A percentile compares a stretch with the other conserved stretches of the same genome.
phyloP scores from a whole-genome alignment of 2,888 invertebrate species.

The Portevinia maculata region DNA sequence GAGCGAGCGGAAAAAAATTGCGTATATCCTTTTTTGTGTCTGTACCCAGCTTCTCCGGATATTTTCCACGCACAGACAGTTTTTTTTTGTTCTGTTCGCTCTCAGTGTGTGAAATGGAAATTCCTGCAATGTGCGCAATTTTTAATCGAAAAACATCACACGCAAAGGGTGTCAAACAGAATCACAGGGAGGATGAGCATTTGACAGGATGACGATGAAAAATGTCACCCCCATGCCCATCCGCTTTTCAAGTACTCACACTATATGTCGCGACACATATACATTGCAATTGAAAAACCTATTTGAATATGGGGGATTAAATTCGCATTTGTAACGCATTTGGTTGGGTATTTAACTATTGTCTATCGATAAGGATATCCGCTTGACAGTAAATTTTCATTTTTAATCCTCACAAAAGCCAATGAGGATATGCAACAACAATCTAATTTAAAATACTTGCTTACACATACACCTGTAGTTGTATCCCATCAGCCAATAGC shows the following conservation, averaged over 20 bases:
- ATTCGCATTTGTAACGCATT: conserved; percentile 72
- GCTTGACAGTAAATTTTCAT: conserved; percentile 53
- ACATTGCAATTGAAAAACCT: conserved; percentile 47
- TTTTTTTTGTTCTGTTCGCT: not conserved
- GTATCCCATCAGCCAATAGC: not conserved
- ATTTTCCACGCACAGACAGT: conserved; percentile 6
- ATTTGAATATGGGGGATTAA: conserved; percentile 58
- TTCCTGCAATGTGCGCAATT: conserved; percentile 44
- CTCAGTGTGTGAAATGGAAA: conserved; percentile 4
- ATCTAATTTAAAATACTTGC: not conserved
- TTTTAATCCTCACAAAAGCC: conserved; percentile 51
- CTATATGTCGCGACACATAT: conserved; percentile 28
- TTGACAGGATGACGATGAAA: conserved; percentile 63
- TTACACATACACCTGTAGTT: conserved; percentile 12
- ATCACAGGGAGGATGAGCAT: conserved; percentile 45
- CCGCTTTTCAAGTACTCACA: not conserved
- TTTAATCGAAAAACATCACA: conserved; percentile 36
- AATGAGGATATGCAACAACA: conserved; percentile 3
- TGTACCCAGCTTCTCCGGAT: not conserved
- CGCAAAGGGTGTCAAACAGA: conserved; percentile 33
- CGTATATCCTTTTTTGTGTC: conserved; percentile 37
- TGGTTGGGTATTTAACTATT: conserved; percentile 67
- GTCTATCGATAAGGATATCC: conserved; percentile 65
- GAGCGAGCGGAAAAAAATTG: conserved; percentile 29
- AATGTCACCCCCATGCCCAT: conserved; percentile 8